These are phyloP conservation scores for Scaptomyza polygonia DNA, from an alignment of 2,888 invertebrate genomes.

Conservation along the genomic window DNA sequence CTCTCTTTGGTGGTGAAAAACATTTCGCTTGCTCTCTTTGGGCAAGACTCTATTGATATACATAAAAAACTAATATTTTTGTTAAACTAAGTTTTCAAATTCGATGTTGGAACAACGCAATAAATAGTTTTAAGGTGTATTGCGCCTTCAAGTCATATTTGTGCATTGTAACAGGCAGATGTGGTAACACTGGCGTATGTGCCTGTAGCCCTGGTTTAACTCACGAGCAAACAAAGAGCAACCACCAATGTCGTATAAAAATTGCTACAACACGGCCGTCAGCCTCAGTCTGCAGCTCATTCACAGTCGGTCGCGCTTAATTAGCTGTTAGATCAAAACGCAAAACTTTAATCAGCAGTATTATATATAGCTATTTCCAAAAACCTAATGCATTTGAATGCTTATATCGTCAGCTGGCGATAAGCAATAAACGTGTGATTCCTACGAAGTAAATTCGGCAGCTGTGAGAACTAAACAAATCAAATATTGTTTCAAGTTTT, in stretches of 20 bases:
- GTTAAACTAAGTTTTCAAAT: neutral
- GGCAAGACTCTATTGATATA: neutral
- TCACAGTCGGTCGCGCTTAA: slow-evolving; percentile 57
- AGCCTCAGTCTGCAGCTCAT: slow-evolving; percentile 66
- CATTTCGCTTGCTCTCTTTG: neutral
- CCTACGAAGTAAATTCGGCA: slow-evolving; percentile 1
- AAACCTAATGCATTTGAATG: slow-evolving; percentile 27
- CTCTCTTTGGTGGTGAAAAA: neutral
- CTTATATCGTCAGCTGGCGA: slow-evolving; percentile 40
- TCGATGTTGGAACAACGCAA: neutral
- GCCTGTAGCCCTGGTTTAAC: slow-evolving; percentile 45
- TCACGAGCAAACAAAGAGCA: slow-evolving; percentile 28
- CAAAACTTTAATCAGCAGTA: slow-evolving; percentile 53
- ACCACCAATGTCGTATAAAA: slow-evolving; percentile 63
- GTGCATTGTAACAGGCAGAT: slow-evolving; percentile 15
- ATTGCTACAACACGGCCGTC: slow-evolving; percentile 54
- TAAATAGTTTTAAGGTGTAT: neutral
- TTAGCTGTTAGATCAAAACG: slow-evolving; percentile 16
- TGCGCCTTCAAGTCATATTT: slow-evolving; percentile 21
- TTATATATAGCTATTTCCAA: slow-evolving; percentile 40
- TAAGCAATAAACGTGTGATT: slow-evolving; percentile 67
- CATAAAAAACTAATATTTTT: neutral
- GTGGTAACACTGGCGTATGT: slow-evolving; percentile 40
- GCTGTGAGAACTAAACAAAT: slow-evolving; percentile 20
- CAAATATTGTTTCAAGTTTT: slow-evolving; percentile 29